Evolutionary conservation across 2,888 invertebrate genomes (phyloP), one percentile per base, ranked within the genome.

Genomic region (Aphodius sticticus): DNA sequence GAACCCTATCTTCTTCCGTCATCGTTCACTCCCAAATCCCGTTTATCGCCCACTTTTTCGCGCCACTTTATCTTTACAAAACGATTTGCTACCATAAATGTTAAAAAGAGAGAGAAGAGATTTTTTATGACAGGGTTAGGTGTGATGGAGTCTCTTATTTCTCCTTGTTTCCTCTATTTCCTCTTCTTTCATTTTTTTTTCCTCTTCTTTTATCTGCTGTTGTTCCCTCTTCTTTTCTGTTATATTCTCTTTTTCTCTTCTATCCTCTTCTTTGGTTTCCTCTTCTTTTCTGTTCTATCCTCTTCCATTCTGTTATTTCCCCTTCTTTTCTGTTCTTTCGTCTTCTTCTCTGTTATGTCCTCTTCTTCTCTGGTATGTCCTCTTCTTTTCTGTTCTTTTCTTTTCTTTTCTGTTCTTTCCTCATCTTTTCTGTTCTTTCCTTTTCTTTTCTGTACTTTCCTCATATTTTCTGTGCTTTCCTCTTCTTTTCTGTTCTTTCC

Each of bases 101-200:
- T 69, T 2, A 69, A n/a, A 69, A 69, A 3, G 14, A 3, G 26
- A n/a, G 0, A n/a, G n/a, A n/a, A n/a, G n/a, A n/a, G n/a, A n/a
- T 70, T 70, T 12, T 70, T 70, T 70, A 70, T 16, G 70, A 16
- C 70, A 70, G 70, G 70, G n/a, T 70, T 16, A 9, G 16, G n/a
- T 70, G 6, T 26, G 26, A 26, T 69, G 14, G 14, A 2, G 14
- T 69, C 69, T 14, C 69, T 15, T 69, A 69, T 69, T 69, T 69
- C 15, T 3, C 69, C 69, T n/a, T 69, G 1, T 69, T 14, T 69
- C 69, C 15, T 69, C 14, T 69, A 15, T 14, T 69, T 15, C 15
- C 14, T 69, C 69, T 3, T 69, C 69, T 69, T 15, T 69, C 15
- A 2, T 69, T 3, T 15, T 15, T 69, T 14, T 15, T 3, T 69